A percentile compares a stretch with the other conserved stretches of the same genome.
phyloP scores from a whole-genome alignment of 2,113 vertebrate genomes.

The Anas platyrhynchos region DNA sequence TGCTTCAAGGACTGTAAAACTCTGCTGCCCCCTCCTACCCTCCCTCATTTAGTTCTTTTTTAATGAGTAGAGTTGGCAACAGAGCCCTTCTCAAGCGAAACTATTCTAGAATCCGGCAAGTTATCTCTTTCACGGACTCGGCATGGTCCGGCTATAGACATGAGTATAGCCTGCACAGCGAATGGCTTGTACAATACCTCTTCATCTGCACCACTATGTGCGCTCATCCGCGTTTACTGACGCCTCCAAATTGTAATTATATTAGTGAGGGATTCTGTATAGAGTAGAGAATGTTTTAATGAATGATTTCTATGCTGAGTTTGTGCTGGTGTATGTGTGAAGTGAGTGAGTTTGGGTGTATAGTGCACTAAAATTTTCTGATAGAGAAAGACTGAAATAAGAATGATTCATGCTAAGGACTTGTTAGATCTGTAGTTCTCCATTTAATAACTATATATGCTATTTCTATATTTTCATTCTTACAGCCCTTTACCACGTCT shows the following conservation, averaged over 20 bases:
- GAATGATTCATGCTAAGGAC: slow-evolving; percentile 84
- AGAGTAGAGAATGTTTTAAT: slow-evolving; percentile 84
- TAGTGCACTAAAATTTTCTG: slow-evolving; percentile 86
- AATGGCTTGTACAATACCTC: slow-evolving; percentile 84
- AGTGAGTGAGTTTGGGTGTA: slow-evolving; percentile 92
- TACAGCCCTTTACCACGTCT: slow-evolving; percentile 78
- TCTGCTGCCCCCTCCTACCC: slow-evolving; percentile 57
- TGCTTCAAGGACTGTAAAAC: slow-evolving; percentile 72
- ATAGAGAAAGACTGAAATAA: slow-evolving; percentile 83
- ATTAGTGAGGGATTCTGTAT: slow-evolving; percentile 82
- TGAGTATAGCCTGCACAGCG: slow-evolving; percentile 75
- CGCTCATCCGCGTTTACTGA: slow-evolving; percentile 69
- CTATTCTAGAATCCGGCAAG: slow-evolving; percentile 72
- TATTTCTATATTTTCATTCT: slow-evolving; percentile 85
- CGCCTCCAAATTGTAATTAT: slow-evolving; percentile 75
- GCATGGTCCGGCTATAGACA: slow-evolving; percentile 78
- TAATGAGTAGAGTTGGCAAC: slow-evolving; percentile 71
- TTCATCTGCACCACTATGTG: slow-evolving; percentile 76
- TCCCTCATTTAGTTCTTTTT: not conserved
- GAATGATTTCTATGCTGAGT: slow-evolving; percentile 79
- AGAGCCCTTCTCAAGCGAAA: slow-evolving; percentile 71
- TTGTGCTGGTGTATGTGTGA: slow-evolving; percentile 86
- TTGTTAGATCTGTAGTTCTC: slow-evolving; percentile 90
- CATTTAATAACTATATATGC: slow-evolving; percentile 88
- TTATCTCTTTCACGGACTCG: slow-evolving; percentile 73